A percentile compares a stretch with the other conserved stretches of the same genome.
Evolutionary conservation across 2,113 vertebrate species (phyloP).

Genomic region (Phylloscopus whistleri): DNA sequence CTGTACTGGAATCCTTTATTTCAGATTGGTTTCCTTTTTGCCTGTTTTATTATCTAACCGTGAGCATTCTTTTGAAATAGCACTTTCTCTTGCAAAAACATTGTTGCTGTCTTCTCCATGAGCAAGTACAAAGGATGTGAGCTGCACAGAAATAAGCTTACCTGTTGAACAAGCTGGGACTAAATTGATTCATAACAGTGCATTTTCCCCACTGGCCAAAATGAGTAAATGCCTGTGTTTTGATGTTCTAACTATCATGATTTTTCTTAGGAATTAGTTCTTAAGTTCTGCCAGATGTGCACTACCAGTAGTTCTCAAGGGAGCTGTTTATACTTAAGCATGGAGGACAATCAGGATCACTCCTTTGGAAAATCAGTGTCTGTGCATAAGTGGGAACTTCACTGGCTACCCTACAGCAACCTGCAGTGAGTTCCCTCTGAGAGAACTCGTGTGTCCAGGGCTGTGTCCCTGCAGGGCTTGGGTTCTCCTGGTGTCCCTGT

Average conservation of each 20-base stretch:
- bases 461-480: accelerated
- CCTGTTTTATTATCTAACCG: not conserved
- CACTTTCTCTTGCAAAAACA: not conserved
- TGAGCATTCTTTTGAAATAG: not conserved
- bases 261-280: not conserved
- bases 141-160: not conserved
- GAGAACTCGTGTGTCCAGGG: accelerated
- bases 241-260: not conserved
- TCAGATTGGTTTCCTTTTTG: not conserved
- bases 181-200: not conserved
- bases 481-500: not conserved
- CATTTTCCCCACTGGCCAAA: not conserved
- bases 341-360: not conserved
- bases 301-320: not conserved
- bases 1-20: not conserved
- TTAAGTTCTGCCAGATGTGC: not conserved
- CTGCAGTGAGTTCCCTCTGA: not conserved
- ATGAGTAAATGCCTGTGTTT: not conserved
- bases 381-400: not conserved
- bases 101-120: not conserved
- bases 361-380: not conserved
- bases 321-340: not conserved
- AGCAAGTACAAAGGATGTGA: not conserved
- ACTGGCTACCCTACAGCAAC: not conserved
- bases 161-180: not conserved